A percentile compares a stretch with the other conserved stretches of the same genome.
Conservation (phyloP, 2,888 invertebrate species). For the Pachydiplax longipennis region DNA sequence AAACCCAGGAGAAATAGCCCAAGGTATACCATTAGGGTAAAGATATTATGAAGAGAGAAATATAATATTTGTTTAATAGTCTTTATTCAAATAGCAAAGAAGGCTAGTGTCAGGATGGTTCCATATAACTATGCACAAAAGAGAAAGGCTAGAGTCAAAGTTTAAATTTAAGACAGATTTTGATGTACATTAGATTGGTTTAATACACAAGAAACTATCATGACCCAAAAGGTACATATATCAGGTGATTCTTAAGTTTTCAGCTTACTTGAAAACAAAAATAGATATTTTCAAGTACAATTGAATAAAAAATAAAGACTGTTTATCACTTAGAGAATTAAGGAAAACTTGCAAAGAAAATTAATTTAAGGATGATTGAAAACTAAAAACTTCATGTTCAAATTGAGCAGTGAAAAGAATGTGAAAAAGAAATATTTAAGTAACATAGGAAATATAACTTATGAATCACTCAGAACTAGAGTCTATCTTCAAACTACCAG, state of each 20-base stretch:
- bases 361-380: conserved; percentile 4
- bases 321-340: not conserved
- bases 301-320: not conserved
- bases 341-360: not conserved
- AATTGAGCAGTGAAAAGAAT: not conserved
- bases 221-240: conserved; percentile 25
- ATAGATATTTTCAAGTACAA: not conserved
- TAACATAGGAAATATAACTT: conserved; percentile 14
- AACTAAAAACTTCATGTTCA: not conserved
- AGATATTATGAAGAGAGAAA: conserved; percentile 32
- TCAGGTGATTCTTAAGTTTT: conserved; percentile 40
- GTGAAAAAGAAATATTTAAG: not conserved
- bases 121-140: conserved; percentile 17
- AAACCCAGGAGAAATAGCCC: conserved; percentile 5
- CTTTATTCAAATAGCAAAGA: conserved; percentile 36
- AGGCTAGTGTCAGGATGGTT: conserved; percentile 33
- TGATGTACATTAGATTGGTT: conserved; percentile 29
- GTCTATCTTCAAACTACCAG: not conserved
- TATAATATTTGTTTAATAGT: conserved; percentile 38
- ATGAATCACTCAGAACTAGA: conserved; percentile 32
- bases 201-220: conserved; percentile 35
- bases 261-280: conserved; percentile 23
- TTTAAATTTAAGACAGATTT: conserved; percentile 22
- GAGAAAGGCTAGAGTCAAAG: conserved; percentile 21
- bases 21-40: conserved; percentile 32